Conservation (phyloP, 37 sponge, comb jelly and placozoan genomes). For the Dysidea cf. avara region DNA sequence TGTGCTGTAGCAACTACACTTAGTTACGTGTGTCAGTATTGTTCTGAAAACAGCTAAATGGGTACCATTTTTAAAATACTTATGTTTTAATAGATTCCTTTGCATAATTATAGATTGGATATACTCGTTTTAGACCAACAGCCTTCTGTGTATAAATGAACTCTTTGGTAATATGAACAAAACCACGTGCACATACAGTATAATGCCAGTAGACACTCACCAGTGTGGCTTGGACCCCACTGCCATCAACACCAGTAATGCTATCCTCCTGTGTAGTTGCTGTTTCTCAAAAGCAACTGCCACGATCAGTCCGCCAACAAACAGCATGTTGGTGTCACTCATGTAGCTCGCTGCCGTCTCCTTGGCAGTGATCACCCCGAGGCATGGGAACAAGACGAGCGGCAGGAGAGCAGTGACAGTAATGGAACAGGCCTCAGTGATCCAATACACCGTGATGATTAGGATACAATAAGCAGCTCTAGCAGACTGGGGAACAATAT, state of each 20-base stretch:
- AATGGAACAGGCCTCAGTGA: conserved; percentile 81
- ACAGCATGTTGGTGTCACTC: conserved; percentile 83
- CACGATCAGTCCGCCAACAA: conserved; percentile 84
- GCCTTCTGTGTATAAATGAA: no score
- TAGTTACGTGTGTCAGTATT: no score
- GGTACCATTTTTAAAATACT: no score
- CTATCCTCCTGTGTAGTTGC: conserved; percentile 90
- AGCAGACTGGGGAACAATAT: conserved; percentile 50
- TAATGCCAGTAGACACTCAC: conserved; percentile 1
- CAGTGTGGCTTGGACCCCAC: conserved; percentile 74
- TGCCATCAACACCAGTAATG: conserved; percentile 73
- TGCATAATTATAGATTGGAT: no score
- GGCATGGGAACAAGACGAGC: conserved; percentile 81
- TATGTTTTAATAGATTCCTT: no score
- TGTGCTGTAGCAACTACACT: no score
- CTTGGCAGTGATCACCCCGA: conserved; percentile 71
- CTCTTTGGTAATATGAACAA: no score
- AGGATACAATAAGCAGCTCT: conserved; percentile 71
- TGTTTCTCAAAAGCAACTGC: conserved; percentile 91
- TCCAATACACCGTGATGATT: conserved; percentile 87
- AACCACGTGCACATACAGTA: no score
- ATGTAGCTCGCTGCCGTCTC: conserved; percentile 66
- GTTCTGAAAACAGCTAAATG: no score
- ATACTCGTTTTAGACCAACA: background rate
- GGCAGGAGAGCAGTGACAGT: conserved; percentile 90